These are phyloP conservation scores for Muntiacus reevesi DNA, from an alignment of 2,113 vertebrate species.

Conservation along the genomic window DNA sequence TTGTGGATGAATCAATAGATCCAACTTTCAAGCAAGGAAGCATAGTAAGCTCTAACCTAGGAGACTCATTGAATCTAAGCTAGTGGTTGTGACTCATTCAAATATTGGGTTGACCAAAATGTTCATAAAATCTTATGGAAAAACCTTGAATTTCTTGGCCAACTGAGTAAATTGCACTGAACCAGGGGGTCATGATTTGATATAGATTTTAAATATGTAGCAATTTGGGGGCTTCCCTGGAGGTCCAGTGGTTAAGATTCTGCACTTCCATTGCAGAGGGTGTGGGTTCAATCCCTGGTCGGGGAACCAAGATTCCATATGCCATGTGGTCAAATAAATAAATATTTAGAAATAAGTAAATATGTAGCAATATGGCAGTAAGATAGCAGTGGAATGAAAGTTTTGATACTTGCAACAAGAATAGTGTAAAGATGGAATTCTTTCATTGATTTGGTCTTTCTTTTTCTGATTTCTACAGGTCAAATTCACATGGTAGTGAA, in stretches of 20 bases:
- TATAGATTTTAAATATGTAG: not conserved
- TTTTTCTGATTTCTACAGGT: not conserved
- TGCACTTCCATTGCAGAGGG: not conserved
- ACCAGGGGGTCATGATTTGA: not conserved
- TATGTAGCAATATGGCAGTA: not conserved
- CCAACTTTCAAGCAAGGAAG: not conserved
- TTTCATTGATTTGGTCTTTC: not conserved
- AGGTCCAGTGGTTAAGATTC: not conserved
- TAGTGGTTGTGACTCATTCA: not conserved
- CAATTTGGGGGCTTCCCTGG: not conserved
- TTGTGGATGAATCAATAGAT: not conserved
- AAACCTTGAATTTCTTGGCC: not conserved
- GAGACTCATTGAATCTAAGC: not conserved
- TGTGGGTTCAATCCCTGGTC: not conserved
- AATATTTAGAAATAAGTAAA: not conserved
- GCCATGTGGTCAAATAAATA: not conserved
- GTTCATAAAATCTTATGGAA: not conserved
- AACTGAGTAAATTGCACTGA: not conserved
- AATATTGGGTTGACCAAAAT: not conserved
- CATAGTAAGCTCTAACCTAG: not conserved
- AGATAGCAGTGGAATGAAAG: not conserved
- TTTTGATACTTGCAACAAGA: not conserved
- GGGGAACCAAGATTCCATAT: not conserved
- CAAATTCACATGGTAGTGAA: not conserved
- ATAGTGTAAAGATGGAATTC: not conserved